phyloP scores from a whole-genome alignment of 1,140 invertebrate species.

The Pemphigus obesinymphae region DNA sequence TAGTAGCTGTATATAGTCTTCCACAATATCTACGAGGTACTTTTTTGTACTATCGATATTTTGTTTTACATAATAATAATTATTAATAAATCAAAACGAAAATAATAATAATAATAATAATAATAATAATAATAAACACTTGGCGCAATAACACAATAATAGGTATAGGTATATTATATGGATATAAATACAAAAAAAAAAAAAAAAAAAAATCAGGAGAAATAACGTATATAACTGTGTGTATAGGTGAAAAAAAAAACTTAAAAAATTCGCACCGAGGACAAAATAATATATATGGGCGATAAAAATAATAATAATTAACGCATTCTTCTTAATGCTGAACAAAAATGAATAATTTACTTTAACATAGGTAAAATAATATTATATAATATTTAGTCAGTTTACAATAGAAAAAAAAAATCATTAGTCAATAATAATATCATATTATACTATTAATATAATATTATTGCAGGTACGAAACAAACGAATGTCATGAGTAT shows the following conservation, averaged over 20 bases:
- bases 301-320: conserved; percentile 33
- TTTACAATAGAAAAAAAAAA: background rate
- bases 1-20: conserved; percentile 33
- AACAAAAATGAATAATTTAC: background rate
- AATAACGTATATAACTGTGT: conserved; percentile 20
- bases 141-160: conserved; percentile 20
- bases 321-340: background rate
- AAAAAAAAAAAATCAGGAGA: background rate
- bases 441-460: background rate
- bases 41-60: conserved; percentile 41
- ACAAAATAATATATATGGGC: conserved; percentile 17
- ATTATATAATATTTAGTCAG: background rate
- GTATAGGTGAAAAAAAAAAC: conserved; percentile 27
- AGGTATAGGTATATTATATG: conserved; percentile 13
- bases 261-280: conserved; percentile 39
- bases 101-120: conserved; percentile 11
- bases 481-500: conserved; percentile 7
- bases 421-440: background rate
- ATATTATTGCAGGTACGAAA: conserved; percentile 25
- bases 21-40: conserved; percentile 39
- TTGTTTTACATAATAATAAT: conserved; percentile 32
- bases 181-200: background rate
- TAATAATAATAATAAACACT: conserved; percentile 26
- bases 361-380: conserved; percentile 20
- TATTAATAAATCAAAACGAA: conserved; percentile 27